Evolutionary conservation across 2,113 vertebrate genomes (phyloP), one percentile per base, ranked within the genome.

Genomic region (Erpornis zantholeuca): DNA sequence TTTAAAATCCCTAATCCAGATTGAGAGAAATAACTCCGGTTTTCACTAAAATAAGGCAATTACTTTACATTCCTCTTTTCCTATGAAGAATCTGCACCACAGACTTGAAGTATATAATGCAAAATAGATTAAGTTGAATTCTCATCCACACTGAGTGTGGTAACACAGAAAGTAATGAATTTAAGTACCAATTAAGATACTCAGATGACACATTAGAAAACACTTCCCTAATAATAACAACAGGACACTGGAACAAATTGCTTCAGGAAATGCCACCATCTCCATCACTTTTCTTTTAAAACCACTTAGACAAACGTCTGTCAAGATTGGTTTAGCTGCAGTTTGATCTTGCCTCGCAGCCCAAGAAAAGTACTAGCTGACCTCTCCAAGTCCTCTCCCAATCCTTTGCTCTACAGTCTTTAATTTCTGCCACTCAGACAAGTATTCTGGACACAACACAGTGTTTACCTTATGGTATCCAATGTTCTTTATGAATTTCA

Each of bases 401-500:
- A 25, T 49, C 64, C 52, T 60, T 76, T 71, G 49, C 68, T 78
- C 75, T 33, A 64, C 28, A 57, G 35, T 35, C 71, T 86, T 76
- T 61, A 78, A 82, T 69, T 94, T 86, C 64, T 90, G 86, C 44
- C 69, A 63, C 61, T 73, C 50, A 79, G 42, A 50, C 29, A 59
- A 91, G 25, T 71, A 86, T 84, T 86, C 53, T 56, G 82, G 88
- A 82, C 59, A 82, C 36, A 78, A 77, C 17, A 64, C 28, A 78
- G 25, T 64, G 54, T 94, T 90, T 91, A 90, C 53, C 72, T 88
- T 86, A 83, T 1, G 20, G 61, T 72, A 94, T 95, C 72, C 77
- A 60, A 56, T 75, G 63, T 59, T 84, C 75, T 72, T 70, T 59
- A 91, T 63, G 76, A 86, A 94, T 94, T 96, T 95, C 82, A 96